phyloP scores from a whole-genome alignment of 37 sponge, comb jelly and placozoan species.

The Lycopodina hypogea region DNA sequence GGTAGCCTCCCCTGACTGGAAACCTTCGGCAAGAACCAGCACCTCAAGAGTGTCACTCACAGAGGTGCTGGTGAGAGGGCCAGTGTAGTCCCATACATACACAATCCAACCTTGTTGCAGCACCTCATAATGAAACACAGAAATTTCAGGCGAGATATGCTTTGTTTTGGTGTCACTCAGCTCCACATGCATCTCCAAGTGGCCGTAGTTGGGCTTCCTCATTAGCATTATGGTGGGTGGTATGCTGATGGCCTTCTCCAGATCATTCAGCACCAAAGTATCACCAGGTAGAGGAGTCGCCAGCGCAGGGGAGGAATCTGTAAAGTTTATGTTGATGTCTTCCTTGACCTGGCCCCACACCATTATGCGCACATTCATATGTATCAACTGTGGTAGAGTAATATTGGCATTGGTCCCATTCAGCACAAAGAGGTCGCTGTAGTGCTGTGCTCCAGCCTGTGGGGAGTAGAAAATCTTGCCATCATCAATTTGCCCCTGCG shows the following conservation, averaged over 20 bases:
- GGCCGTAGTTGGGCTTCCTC: slow-evolving; percentile 15
- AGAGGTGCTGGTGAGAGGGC: not conserved
- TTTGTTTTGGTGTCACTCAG: not conserved
- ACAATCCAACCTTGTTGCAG: slow-evolving; percentile 25
- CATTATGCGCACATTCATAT: not conserved
- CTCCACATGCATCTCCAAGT: slow-evolving; percentile 5
- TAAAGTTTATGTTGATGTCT: not conserved
- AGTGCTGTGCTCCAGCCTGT: not conserved
- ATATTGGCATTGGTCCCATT: slow-evolving; percentile 5
- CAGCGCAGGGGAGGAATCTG: not conserved
- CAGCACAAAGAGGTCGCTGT: slow-evolving; percentile 25
- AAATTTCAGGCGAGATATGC: not conserved
- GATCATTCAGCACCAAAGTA: not conserved
- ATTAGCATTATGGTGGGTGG: slow-evolving; percentile 15
- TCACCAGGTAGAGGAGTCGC: slow-evolving; percentile 28
- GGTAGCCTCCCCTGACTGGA: slow-evolving; percentile 26
- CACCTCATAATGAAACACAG: slow-evolving; percentile 19
- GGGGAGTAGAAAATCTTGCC: slow-evolving; percentile 29
- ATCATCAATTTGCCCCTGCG: slow-evolving; percentile 14
- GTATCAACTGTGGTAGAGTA: not conserved
- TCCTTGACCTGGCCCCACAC: slow-evolving; percentile 21
- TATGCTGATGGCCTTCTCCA: not conserved
- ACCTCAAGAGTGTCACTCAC: slow-evolving; percentile 21
- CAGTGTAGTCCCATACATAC: slow-evolving; percentile 30
- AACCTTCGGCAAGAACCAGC: slow-evolving; percentile 13